These are phyloP conservation scores for Lerema accius DNA, from an alignment of 1,140 invertebrate species.

Conservation along the genomic window DNA sequence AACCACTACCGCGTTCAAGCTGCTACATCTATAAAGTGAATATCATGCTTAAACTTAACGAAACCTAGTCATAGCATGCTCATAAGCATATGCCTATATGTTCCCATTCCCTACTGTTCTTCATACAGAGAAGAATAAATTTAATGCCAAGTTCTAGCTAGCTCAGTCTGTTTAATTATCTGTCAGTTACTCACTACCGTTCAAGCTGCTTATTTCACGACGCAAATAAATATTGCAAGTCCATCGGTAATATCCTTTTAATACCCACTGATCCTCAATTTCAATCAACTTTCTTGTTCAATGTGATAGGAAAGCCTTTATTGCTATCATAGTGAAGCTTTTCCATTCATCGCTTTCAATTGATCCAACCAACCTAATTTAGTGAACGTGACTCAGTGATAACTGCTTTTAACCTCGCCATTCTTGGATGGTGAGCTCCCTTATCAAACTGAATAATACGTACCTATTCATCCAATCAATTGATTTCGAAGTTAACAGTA, in stretches of 20 bases:
- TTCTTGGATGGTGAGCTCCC: not conserved
- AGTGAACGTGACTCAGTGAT: not conserved
- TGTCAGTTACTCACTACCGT: no score
- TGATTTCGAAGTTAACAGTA: conserved; percentile 10
- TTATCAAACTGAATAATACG: conserved; percentile 4
- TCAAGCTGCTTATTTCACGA: no score
- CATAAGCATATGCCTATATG: no score
- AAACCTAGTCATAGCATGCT: no score
- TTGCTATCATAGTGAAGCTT: not conserved
- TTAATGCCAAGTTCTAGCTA: no score
- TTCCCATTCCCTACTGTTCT: no score
- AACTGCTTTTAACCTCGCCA: not conserved
- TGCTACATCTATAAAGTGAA: no score
- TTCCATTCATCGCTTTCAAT: not conserved
- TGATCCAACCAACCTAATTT: conserved; percentile 11
- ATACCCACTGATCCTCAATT: not conserved
- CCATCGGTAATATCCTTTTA: conserved; percentile 4
- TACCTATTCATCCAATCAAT: conserved; percentile 16
- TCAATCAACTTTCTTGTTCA: conserved; percentile 9
- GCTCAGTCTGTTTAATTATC: no score
- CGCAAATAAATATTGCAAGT: not conserved
- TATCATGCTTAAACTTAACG: no score
- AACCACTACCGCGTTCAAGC: not conserved
- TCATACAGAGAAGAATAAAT: no score
- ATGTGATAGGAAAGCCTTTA: not conserved